A percentile compares a stretch with the other conserved stretches of the same genome.
These are phyloP conservation scores for Sesamia nonagrioides DNA, from an alignment of 1,140 invertebrate genomes.

Conservation along the genomic window DNA sequence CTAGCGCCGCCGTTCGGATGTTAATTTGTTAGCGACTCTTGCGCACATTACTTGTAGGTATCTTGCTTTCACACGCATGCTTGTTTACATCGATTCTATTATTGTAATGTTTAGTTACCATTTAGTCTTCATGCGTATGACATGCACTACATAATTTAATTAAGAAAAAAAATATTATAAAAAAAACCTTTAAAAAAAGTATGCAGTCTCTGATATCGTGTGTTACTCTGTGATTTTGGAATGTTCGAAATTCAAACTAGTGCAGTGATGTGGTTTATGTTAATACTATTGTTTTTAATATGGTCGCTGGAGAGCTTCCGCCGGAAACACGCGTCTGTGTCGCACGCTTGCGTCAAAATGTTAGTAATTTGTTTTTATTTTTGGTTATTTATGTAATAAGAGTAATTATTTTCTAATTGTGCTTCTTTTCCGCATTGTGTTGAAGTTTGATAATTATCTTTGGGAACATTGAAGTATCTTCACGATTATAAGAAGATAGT, in stretches of 20 bases:
- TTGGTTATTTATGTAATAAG: constrained; percentile 12
- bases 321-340: constrained; percentile 53
- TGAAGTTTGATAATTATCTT: too few species aligned
- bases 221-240: constrained; percentile 47
- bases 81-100: constrained; percentile 68
- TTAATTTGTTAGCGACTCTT: constrained; percentile 14
- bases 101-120: constrained; percentile 55
- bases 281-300: constrained; percentile 52
- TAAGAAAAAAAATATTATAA: neutral
- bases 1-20: constrained; percentile 28
- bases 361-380: constrained; percentile 44
- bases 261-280: constrained; percentile 55
- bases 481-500: too few species aligned
- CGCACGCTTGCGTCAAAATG: constrained; percentile 54
- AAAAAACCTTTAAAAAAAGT: constrained; percentile 18
- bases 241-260: neutral
- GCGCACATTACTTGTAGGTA: constrained; percentile 67
- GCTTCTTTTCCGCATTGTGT: too few species aligned
- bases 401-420: neutral
- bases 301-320: constrained; percentile 55
- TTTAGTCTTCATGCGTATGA: constrained; percentile 36
- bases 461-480: too few species aligned
- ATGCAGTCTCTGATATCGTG: constrained; percentile 10
- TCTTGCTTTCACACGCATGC: constrained; percentile 78
- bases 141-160: neutral